Percentiles rank a stretch among this genome's conserved stretches.
phyloP scores from a whole-genome alignment of 1,140 invertebrate genomes.

The Nautilus pompilius region DNA sequence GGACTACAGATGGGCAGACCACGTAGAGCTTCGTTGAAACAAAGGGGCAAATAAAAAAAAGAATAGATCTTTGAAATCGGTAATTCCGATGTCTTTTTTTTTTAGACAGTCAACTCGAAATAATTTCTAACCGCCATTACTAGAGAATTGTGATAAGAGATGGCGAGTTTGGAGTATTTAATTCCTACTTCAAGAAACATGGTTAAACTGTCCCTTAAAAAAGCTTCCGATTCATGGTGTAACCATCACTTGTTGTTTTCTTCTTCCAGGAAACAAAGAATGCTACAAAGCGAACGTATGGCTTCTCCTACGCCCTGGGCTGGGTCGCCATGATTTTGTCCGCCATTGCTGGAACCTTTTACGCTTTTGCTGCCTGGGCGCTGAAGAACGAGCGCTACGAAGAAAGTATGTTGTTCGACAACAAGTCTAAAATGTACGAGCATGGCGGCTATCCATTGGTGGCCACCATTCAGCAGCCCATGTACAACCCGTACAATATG shows the following conservation, averaged over 20 bases:
- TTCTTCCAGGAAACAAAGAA: conserved; percentile 28
- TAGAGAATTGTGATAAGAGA: no score
- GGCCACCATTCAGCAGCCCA: background rate
- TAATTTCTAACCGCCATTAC: no score
- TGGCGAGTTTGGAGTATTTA: no score
- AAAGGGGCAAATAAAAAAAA: no score
- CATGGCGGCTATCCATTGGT: background rate
- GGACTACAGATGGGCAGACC: no score
- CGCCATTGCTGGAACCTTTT: conserved; percentile 42
- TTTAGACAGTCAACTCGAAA: no score
- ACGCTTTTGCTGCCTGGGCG: conserved; percentile 43
- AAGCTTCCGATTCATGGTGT: no score
- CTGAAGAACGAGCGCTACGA: conserved; percentile 37
- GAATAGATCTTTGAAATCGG: no score
- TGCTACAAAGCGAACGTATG: conserved; percentile 28
- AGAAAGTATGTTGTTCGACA: conserved; percentile 5
- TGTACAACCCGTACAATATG: conserved; percentile 4
- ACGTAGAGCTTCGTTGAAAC: no score
- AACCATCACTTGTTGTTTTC: conserved; percentile 3
- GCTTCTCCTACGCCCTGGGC: conserved; percentile 47
- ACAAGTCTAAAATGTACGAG: background rate
- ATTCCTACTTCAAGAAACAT: no score
- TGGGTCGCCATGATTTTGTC: conserved; percentile 46
- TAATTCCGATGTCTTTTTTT: no score
- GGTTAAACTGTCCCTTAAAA: no score